Evolutionary conservation across 2,113 vertebrate genomes (phyloP), one percentile per base, ranked within the genome.

Genomic region (Anas platyrhynchos): DNA sequence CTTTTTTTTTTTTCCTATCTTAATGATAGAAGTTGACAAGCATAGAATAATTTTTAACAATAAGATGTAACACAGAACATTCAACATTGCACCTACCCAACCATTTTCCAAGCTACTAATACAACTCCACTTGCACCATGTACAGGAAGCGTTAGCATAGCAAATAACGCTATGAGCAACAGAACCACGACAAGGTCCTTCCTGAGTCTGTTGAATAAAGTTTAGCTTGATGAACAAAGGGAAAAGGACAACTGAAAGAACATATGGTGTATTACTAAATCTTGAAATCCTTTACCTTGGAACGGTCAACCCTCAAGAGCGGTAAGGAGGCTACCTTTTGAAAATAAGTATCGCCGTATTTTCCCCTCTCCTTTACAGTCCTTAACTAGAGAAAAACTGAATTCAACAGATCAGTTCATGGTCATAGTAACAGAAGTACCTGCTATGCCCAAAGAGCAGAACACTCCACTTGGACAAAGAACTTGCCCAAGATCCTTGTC

Each of bases 151-250:
- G 7, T 91, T 80, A 95, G 72, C 88, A 91, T 22, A 94, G 72
- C 78, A 95, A 93, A 80, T 52, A 66, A 74, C 61, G 83, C 93
- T 93, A 81, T 65, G 83, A 94, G 90, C 88, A 96, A 94, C 68
- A 97, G 94, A 95, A 96, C 68, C 86, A 92, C n/a, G 22, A 77
- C 81, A 91, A 94, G 94, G 78, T 92, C 73, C 93, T 91, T 91
- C 93, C 93, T 43, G 43, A 93, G 89, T 82, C 86, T 95, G 68
- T 29, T 92, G 84, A 92, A 69, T 27, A 81, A 81, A 7, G 8
- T 66, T 83, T 59, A 58, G 29, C 2, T 2, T 15, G 7, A 79
- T 23, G 32, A 80, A 89, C 22, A 32, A 93, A 44, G 17, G 38
- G 27, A 14, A 63, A 92, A 83, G 26, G 31, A 52, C 62, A 89